phyloP scores from a whole-genome alignment of 2,797 vertebrate genomes.

The Anableps anableps region DNA sequence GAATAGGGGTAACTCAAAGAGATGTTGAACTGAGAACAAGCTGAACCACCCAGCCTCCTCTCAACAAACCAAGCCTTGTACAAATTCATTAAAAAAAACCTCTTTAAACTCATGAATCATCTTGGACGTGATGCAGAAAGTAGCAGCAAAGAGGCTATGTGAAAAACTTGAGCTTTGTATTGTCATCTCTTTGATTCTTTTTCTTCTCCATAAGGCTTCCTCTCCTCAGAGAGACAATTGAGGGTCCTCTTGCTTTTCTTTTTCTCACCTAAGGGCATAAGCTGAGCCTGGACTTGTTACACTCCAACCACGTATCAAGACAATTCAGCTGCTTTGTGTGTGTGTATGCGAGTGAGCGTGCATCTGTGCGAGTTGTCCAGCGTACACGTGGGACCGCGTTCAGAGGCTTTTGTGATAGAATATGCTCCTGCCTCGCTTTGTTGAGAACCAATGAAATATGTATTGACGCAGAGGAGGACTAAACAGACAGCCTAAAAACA shows the following conservation, averaged over 20 bases:
- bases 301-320: slow-evolving; percentile 53
- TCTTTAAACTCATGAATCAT: slow-evolving; percentile 7
- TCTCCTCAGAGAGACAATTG: slow-evolving; percentile 78
- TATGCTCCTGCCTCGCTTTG: slow-evolving; percentile 73
- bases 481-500: slow-evolving; percentile 66
- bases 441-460: slow-evolving; percentile 73
- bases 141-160: slow-evolving; percentile 31
- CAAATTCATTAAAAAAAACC: background rate
- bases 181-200: slow-evolving; percentile 61
- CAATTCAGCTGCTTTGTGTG: slow-evolving; percentile 62
- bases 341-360: slow-evolving; percentile 11
- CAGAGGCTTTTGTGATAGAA: slow-evolving; percentile 76
- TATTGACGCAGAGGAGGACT: slow-evolving; percentile 65
- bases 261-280: slow-evolving; percentile 73
- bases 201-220: slow-evolving; percentile 53
- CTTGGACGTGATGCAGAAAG: slow-evolving; percentile 19
- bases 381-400: slow-evolving; percentile 62
- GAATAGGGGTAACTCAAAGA: background rate
- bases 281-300: slow-evolving; percentile 66
- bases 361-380: slow-evolving; percentile 55
- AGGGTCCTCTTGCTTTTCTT: slow-evolving; percentile 61
- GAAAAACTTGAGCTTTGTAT: slow-evolving; percentile 64
- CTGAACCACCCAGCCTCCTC: background rate
- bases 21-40: background rate
- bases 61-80: background rate